Conservation (phyloP, 2,113 vertebrate genomes). For the Galeopterus variegatus region DNA sequence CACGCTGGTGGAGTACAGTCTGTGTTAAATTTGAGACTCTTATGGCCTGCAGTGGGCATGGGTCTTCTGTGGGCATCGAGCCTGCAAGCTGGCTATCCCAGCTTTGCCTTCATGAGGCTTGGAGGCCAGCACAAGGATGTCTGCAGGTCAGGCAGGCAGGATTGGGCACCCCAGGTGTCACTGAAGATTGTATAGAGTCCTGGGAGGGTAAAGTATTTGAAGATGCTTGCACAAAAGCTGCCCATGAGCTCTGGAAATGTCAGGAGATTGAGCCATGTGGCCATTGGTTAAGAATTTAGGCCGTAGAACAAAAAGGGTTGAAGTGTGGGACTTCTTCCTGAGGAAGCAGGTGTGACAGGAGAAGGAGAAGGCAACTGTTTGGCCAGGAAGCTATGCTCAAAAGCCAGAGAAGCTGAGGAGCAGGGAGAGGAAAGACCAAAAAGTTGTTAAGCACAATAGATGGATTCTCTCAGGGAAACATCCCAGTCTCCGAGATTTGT, state of each 20-base stretch:
- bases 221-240: neutral
- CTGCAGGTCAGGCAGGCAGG: neutral
- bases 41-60: neutral
- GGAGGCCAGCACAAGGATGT: neutral
- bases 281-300: neutral
- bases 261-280: neutral
- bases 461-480: neutral
- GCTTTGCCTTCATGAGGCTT: neutral
- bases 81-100: neutral
- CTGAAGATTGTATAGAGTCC: neutral
- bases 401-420: neutral
- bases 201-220: neutral
- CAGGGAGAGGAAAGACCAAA: neutral
- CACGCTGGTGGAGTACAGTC: neutral
- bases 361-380: neutral
- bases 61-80: neutral
- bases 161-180: rapidly evolving
- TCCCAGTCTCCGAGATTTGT: neutral
- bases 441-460: neutral
- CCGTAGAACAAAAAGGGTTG: neutral
- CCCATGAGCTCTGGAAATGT: neutral
- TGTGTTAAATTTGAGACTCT: neutral
- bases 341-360: neutral
- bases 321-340: neutral
- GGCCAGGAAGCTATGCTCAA: neutral